phyloP scores from a whole-genome alignment of 2,888 invertebrate genomes.

The Pasiphila rectangulata region DNA sequence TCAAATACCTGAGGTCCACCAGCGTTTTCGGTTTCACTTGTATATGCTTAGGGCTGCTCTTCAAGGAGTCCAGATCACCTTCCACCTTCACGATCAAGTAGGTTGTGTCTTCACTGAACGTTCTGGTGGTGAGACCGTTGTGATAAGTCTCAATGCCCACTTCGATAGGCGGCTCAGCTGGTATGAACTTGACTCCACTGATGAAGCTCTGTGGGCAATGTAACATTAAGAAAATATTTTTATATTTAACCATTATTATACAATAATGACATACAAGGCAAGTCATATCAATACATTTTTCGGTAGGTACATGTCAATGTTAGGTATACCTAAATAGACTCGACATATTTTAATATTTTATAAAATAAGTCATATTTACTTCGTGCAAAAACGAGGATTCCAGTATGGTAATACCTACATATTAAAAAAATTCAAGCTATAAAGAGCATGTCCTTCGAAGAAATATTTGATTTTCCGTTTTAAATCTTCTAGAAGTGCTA shows the following conservation, averaged over 20 bases:
- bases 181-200: slow-evolving; percentile 59
- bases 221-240: neutral
- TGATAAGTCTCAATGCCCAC: slow-evolving; percentile 35
- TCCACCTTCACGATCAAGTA: slow-evolving; percentile 65
- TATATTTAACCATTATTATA: neutral
- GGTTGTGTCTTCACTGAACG: slow-evolving; percentile 56
- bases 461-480: no score
- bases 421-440: no score
- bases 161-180: slow-evolving; percentile 36
- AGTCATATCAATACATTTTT: no score
- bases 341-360: no score
- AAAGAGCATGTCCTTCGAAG: no score
- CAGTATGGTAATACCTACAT: no score
- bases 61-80: slow-evolving; percentile 39
- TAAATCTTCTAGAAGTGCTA: no score
- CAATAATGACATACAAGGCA: no score
- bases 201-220: slow-evolving; percentile 54
- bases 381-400: no score
- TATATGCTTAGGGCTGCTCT: slow-evolving; percentile 38
- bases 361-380: no score
- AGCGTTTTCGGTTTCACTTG: slow-evolving; percentile 49
- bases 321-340: no score
- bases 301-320: no score
- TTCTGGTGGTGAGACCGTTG: slow-evolving; percentile 53
- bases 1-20: slow-evolving; percentile 59